Base-by-base conservation (phyloP, 1,140 invertebrate genomes). In the Brachionus rotundiformis region DNA sequence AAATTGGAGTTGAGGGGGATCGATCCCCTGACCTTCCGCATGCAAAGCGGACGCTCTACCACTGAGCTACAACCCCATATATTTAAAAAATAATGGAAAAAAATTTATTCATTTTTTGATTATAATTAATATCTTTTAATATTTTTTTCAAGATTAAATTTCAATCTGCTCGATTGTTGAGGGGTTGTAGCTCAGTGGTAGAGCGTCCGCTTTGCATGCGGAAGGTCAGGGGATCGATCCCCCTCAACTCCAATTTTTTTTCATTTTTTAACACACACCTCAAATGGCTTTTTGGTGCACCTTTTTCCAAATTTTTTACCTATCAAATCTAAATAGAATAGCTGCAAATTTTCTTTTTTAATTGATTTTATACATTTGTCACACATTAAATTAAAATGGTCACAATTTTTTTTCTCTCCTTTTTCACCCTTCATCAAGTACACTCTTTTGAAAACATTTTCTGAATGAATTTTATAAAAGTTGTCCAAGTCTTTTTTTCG, bases 171-270 rank as follows among this genome's bases (percentile, higher is more conserved):
- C 5, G 36, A 39, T 36, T 68, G 4, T 33, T 19, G 19, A 25
- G 76, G 76, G 76, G 76, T 79, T 79, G 76, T 79, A 79, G 76
- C 76, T 79, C 76, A 79, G 76, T 79, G 76, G 76, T 79, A 79
- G 76, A 79, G 76, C 76, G 76, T 79, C 76, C 76, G 76, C 76
- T 79, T 79, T 63, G 76, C 76, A 79, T 79, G 76, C 76, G 76
- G 76, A 79, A 79, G 76, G 76, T 79, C 76, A 79, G 76, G 76
- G 76, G 76, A 79, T 79, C 76, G 76, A 79, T 79, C 76, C 76
- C 76, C 76, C 76, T 79, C 76, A 79, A 49, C 76, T 79, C 76
- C 76, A 61, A 29, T 79, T 79, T 79, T 79, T 79, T 41, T 27
- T 54, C 44, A 23, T 41, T 16, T 36, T 19, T 39, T 71, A 7